Percentiles rank a stretch among this genome's conserved stretches.
These are phyloP conservation scores for Sicus ferrugineus DNA, from an alignment of 2,888 invertebrate genomes.

Conservation along the genomic window DNA sequence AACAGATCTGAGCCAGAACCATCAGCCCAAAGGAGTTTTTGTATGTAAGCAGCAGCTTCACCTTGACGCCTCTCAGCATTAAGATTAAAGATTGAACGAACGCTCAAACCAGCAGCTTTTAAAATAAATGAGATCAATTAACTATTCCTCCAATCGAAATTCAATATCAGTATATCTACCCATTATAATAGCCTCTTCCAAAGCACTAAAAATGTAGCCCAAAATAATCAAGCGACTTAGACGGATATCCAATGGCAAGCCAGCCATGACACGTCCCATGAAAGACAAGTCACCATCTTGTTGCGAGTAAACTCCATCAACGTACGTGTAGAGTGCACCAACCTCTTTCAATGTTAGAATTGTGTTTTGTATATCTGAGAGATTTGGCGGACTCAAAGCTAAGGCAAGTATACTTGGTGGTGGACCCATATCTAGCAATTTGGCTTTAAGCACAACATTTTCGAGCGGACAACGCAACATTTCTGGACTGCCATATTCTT, in stretches of 20 bases:
- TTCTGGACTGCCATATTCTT: conserved; percentile 74
- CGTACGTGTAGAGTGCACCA: conserved; percentile 78
- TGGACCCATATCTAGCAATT: conserved; percentile 83
- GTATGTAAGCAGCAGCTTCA: conserved; percentile 74
- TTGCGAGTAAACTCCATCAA: conserved; percentile 66
- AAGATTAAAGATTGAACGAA: conserved; percentile 80
- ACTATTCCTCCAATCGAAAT: no score
- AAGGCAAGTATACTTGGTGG: conserved; percentile 80
- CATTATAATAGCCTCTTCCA: conserved; percentile 87
- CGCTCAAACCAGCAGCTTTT: conserved; percentile 81
- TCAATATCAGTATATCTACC: conserved; percentile 58
- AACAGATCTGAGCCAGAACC: conserved; percentile 84
- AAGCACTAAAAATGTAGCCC: conserved; percentile 84
- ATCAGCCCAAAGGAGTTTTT: conserved; percentile 82
- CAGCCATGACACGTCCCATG: conserved; percentile 83
- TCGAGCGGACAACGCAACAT: conserved; percentile 84
- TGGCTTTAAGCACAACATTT: conserved; percentile 79
- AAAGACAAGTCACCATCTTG: conserved; percentile 88
- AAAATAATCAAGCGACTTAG: conserved; percentile 84
- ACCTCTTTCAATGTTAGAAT: conserved; percentile 84
- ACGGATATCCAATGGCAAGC: conserved; percentile 82
- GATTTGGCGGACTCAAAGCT: conserved; percentile 87
- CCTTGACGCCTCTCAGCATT: conserved; percentile 61
- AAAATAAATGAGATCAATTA: conserved; percentile 11
- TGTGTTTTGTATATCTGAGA: conserved; percentile 81